Base-by-base conservation (phyloP, 2,797 vertebrate genomes). In the Myoxocephalus aenaeus region DNA sequence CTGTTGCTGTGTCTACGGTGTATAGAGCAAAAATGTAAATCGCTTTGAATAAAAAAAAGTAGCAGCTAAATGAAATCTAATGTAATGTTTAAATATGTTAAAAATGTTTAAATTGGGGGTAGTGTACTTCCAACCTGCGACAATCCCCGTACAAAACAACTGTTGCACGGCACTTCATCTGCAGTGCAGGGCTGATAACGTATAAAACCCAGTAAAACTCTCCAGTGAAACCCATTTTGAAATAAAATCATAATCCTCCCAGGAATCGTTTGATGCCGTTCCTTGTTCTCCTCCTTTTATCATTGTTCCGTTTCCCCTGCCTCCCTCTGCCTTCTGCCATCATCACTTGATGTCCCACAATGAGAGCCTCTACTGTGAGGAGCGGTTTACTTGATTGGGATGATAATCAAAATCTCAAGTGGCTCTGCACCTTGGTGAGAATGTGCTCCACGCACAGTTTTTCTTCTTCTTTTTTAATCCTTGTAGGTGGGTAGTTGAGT, bases 341-440 rank as follows among this genome's bases (percentile, higher is more conserved):
- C 68, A 59, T 72, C 64, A 18, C 62, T 76, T 59, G 58, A 77
- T 65, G 68, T 70, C 65, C 75, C 44, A 78, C 79, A 65, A 58
- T 17, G 44, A 3, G 29, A 65, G 70, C 34, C 80, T 74, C 83
- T 68, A 63, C 68, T 59, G 32, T 70, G 76, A 68, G 86, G 87
- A 80, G 76, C 76, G 22, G 75, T 85, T 88, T 72, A 74, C 73
- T 83, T 89, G 87, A 93, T 88, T 90, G 81, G 81, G 67, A 61
- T 34, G 73, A 84, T 77, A 85, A 89, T 87, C 75, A 87, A 68
- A 85, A 74, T 53, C 77, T 87, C 14, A 40, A 85, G 89, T 80
- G 66, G 51, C 77, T 76, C 66, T 51, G 70, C 70, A 80, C 83
- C 81, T 77, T 66, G 36, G 57, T 40, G 64, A 75, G 64, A 75